Conservation (phyloP, 2,888 invertebrate species). For the Amphipyra berbera region DNA sequence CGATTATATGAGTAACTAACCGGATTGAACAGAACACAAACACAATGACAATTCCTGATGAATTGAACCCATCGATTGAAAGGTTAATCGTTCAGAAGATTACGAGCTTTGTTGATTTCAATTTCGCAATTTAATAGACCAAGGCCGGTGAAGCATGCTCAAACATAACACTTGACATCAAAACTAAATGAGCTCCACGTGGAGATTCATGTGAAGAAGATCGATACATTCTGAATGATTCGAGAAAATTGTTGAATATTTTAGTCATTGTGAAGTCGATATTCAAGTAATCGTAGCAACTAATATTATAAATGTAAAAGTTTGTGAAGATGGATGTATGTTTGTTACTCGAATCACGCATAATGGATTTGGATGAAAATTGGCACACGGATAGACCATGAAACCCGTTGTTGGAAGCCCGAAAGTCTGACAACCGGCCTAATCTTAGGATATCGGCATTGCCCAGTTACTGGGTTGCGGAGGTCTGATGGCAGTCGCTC, state of each 20-base stretch:
- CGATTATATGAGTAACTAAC: slow-evolving; percentile 3
- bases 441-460: too few species aligned
- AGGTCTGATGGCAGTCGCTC: too few species aligned
- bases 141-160: slow-evolving; percentile 51
- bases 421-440: too few species aligned
- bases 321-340: too few species aligned
- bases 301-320: too few species aligned
- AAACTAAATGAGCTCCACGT: slow-evolving; percentile 43
- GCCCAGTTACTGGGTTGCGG: too few species aligned
- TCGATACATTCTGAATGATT: slow-evolving; percentile 25
- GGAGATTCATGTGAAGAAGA: slow-evolving; percentile 45
- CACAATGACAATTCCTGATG: slow-evolving; percentile 15
- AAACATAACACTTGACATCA: slow-evolving; percentile 54
- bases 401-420: too few species aligned
- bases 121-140: slow-evolving; percentile 51
- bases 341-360: too few species aligned
- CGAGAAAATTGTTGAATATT: neutral
- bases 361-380: too few species aligned
- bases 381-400: too few species aligned
- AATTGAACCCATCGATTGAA: slow-evolving; percentile 37
- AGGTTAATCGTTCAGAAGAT: slow-evolving; percentile 55
- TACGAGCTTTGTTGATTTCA: slow-evolving; percentile 55
- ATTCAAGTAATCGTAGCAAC: neutral
- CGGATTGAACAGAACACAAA: slow-evolving; percentile 7
- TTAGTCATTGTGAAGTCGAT: slow-evolving; percentile 6